Evolutionary conservation across 1,140 invertebrate genomes (phyloP), one percentile per base, ranked within the genome.

Genomic region (Drosophila albomicans): DNA sequence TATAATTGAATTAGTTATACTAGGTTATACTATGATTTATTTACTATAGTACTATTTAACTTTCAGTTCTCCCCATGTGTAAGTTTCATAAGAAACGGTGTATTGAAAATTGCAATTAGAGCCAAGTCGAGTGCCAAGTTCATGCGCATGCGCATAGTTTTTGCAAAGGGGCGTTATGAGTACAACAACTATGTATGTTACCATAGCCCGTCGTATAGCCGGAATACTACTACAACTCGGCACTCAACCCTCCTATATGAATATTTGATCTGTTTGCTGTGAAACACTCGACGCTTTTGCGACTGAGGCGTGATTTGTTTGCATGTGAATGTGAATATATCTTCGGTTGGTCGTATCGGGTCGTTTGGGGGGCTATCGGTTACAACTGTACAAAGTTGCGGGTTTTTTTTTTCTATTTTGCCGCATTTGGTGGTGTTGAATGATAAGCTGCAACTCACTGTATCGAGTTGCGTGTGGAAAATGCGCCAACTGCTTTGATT

Each of bases 91-190:
- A 13, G 28, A 5, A 45, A 10, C 11, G 28, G 11, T 13, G 11
- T 13, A 4, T 43, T 30, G 25, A 51, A 32, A 51, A 32, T 25
- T 54, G 76, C 67, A 81, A 66, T 75, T 78, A 57, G 59, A 71
- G 66, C 54, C 59, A 75, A 66, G 61, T 81, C 28, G 86, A 86
- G 68, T 78, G 82, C 68, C 82, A 86, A 86, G 82, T 86, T 86
- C 82, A 86, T 68, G 71, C 75, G 79, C 81, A 68, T 66, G 80
- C 76, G 80, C 72, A 73, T 48, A 67, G 74, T 77, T 61, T 58
- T 57, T 57, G 1, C 30, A 5, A 8, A 57, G 45, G 43, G 54
- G 25, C 20, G 5, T 15, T 28, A 13, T 43, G 35, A 30, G 57
- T 15, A 2, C 46, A 28, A 15, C 35, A 25, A 4, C 20, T 25